Evolutionary conservation across 2,797 vertebrate genomes (phyloP), one percentile per base, ranked within the genome.

Genomic region (Taeniopygia guttata): DNA sequence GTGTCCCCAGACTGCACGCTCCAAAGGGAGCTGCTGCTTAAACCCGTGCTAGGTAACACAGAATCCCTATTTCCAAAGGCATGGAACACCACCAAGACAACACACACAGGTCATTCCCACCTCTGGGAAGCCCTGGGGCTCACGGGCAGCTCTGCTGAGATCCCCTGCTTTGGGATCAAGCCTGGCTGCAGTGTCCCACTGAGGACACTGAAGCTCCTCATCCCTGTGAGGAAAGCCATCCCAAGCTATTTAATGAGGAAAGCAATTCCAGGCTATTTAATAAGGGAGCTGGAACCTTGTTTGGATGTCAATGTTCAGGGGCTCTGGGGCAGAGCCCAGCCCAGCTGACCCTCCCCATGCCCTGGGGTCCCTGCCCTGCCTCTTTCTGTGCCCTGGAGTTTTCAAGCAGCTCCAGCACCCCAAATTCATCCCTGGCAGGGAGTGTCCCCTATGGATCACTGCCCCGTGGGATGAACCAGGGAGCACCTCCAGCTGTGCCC

Each of bases 381-480:
- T 3, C 0, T 38, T 38, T 8, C 58, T 0, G 2, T 1, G 10
- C 4, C 5, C 56, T 29, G 7, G 26, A 25, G 42, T 15, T 55
- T 15, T 3, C 32, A 26, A 36, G 36, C 18, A 10, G 48, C 66
- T 82, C 59, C 66, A 16, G 10, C 27, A 5, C 10, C 62, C 8
- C 49, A 16, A 8, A 27, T 34, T 72, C 15, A 26, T 3, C 29
- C 23, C 27, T 0, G 1, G 70, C 30, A 38, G 43, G 46, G 51
- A 52, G 32, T 0, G 2, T 15, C 60, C 42, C 68, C 64, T 13
- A 1, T 0, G 12, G 68, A 25, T 40, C 40, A 16, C n/a, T 64
- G 54, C 60, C 62, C 62, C 1, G 0, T 4, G 67, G 51, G 40
- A 56, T 21, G 59, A 42, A 6, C 1, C 4, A 12, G 25, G 54